These are phyloP conservation scores for Drosophila prostipennis DNA, from an alignment of 2,888 invertebrate genomes.

Conservation along the genomic window DNA sequence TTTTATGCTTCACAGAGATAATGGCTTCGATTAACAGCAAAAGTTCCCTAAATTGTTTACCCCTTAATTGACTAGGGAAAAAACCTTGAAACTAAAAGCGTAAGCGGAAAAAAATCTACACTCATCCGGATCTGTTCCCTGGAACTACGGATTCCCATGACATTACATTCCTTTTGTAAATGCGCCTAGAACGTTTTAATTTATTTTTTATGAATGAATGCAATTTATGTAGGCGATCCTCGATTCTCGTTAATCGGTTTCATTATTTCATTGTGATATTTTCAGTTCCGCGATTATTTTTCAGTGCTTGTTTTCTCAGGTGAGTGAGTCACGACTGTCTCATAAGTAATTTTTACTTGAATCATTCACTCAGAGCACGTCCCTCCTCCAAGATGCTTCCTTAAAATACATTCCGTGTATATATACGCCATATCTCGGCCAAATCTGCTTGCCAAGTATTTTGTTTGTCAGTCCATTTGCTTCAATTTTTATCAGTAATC, in stretches of 20 bases:
- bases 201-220: conserved; percentile 37
- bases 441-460: conserved; percentile 26
- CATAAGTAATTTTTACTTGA: conserved; percentile 36
- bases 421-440: conserved; percentile 8
- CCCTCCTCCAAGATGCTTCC: conserved; percentile 39
- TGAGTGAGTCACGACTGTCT: conserved; percentile 54
- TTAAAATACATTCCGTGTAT: conserved; percentile 16
- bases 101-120: conserved; percentile 21
- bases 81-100: conserved; percentile 10
- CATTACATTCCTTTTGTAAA: conserved; percentile 25
- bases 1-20: conserved; percentile 7
- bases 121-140: conserved; percentile 5
- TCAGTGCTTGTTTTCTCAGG: conserved; percentile 21
- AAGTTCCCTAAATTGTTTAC: conserved; percentile 45
- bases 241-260: conserved; percentile 25
- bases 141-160: conserved; percentile 34
- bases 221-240: conserved; percentile 33
- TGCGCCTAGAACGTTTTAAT: conserved; percentile 6
- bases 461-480: conserved; percentile 30
- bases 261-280: conserved; percentile 23
- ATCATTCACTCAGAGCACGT: conserved; percentile 44
- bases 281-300: conserved; percentile 61
- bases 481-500: conserved; percentile 56
- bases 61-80: conserved; percentile 35
- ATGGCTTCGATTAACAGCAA: conserved; percentile 28